Evolutionary conservation across 2,797 vertebrate species (phyloP).

Genomic region (Smutsia gigantea): DNA sequence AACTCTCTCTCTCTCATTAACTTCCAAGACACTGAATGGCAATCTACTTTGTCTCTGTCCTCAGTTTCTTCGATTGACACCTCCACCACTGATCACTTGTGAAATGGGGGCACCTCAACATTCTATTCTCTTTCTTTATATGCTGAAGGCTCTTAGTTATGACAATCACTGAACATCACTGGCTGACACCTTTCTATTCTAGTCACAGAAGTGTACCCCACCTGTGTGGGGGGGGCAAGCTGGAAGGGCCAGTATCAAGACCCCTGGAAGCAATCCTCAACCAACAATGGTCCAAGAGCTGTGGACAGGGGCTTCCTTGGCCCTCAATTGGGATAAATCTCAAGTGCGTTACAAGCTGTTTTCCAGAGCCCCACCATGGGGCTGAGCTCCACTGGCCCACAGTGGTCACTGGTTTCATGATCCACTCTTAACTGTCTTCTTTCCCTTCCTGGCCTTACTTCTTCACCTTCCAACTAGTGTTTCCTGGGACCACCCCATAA

Average conservation of each 20-base stretch:
- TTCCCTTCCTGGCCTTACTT: background rate
- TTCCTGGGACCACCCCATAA: background rate
- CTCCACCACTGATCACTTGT: background rate
- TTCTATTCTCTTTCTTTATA: background rate
- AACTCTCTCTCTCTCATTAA: background rate
- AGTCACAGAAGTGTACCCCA: background rate
- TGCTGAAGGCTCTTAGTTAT: background rate
- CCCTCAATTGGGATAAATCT: background rate
- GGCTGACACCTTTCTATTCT: background rate
- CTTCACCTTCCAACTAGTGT: background rate
- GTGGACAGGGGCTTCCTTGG: background rate
- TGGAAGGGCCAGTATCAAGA: background rate
- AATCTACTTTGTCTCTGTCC: background rate
- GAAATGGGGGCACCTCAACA: fast-evolving
- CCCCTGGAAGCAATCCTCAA: background rate
- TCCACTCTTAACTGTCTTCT: background rate
- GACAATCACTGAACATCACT: background rate
- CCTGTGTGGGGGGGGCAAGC: background rate
- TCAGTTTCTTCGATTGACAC: background rate
- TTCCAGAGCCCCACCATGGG: background rate
- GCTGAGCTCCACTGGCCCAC: background rate
- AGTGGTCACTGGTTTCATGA: background rate
- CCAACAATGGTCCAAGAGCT: background rate
- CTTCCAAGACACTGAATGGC: background rate
- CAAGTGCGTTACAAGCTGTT: background rate